phyloP scores from a whole-genome alignment of 2,113 vertebrate species.

The Phalacrocorax pelagicus region DNA sequence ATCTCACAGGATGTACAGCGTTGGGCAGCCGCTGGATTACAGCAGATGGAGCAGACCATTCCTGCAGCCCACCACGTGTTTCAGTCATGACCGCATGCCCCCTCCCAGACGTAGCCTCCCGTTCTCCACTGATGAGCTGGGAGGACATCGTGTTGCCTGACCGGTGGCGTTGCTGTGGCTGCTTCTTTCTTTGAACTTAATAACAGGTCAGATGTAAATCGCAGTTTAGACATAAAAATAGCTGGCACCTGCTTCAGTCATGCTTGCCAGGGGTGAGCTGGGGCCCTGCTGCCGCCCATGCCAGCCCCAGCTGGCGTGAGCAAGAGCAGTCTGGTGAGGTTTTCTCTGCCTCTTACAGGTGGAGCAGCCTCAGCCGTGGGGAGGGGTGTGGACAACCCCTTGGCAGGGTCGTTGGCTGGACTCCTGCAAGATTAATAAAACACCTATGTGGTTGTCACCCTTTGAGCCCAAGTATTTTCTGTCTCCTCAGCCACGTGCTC shows the following conservation, averaged over 20 bases:
- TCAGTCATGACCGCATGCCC: rapidly evolving
- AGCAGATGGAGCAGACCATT: background rate
- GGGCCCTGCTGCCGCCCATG: background rate
- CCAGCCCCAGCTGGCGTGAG: background rate
- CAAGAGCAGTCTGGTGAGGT: background rate
- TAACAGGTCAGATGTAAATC: background rate
- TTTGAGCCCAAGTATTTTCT: background rate
- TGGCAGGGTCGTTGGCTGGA: background rate
- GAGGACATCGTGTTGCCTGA: background rate
- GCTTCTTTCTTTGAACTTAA: background rate
- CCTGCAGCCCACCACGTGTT: background rate
- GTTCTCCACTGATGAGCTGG: rapidly evolving
- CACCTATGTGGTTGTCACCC: background rate
- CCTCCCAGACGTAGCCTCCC: rapidly evolving
- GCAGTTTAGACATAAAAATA: constrained; percentile 23
- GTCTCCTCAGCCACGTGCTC: background rate
- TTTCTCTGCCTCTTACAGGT: background rate
- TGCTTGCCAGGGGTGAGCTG: background rate
- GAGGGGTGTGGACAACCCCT: background rate
- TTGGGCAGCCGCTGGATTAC: background rate
- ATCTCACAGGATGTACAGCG: background rate
- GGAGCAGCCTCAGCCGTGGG: rapidly evolving
- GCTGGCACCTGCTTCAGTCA: constrained; percentile 39
- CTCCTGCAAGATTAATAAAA: background rate
- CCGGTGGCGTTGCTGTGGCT: rapidly evolving